Evolutionary conservation across 2,797 vertebrate species (phyloP).

Genomic region (Tokudaia muenninki): DNA sequence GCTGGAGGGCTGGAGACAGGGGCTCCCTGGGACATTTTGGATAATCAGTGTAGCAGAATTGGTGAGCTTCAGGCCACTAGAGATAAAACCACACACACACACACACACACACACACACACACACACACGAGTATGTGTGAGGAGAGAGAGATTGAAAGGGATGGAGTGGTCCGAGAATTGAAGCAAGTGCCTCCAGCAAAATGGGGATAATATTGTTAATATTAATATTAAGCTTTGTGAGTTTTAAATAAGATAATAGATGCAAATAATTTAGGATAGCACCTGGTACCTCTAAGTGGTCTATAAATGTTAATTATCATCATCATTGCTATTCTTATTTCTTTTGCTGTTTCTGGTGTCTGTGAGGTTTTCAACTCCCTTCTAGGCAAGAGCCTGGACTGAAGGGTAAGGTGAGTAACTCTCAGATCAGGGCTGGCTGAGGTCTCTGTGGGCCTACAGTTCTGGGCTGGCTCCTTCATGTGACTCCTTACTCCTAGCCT

Average conservation of each 20-base stretch:
- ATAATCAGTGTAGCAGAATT: neutral
- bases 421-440: neutral
- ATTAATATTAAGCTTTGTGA: neutral
- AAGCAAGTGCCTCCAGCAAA: slow-evolving; percentile 31
- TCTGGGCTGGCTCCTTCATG: neutral
- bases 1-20: neutral
- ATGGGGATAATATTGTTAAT: slow-evolving; percentile 2
- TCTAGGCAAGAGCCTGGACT: neutral
- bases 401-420: neutral
- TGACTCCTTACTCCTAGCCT: slow-evolving; percentile 26
- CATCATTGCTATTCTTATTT: neutral
- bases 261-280: slow-evolving; percentile 41
- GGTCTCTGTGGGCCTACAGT: neutral
- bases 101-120: neutral
- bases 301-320: slow-evolving; percentile 46
- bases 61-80: neutral
- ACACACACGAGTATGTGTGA: neutral
- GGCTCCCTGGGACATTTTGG: too few relatives aligned
- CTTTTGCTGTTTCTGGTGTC: neutral
- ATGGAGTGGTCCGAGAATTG: neutral
- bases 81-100: neutral
- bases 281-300: slow-evolving; percentile 31
- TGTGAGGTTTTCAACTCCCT: neutral
- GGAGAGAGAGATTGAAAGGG: too few relatives aligned
- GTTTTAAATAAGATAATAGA: slow-evolving; percentile 57